Evolutionary conservation across 2,113 vertebrate genomes (phyloP), one percentile per base, ranked within the genome.

Genomic region (Passer montanus): DNA sequence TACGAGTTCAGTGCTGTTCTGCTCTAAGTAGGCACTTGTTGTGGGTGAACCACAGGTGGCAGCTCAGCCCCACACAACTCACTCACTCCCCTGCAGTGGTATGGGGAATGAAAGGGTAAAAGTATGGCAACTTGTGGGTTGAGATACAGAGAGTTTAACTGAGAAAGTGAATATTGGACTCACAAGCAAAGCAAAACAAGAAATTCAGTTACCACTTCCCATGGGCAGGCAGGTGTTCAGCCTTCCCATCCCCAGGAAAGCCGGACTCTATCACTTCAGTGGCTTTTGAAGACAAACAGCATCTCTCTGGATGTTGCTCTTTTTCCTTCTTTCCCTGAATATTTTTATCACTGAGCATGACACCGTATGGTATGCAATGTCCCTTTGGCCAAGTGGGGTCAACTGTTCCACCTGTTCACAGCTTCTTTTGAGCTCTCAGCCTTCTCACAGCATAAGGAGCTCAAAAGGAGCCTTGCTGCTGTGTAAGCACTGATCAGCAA

Each of bases 231-330:
- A 33, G 41, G 30, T 15, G 22, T 46, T 83, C 46, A 84, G 6
- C 26, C 37, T 62, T 10, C 15, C 20, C 28, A 47, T 6, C 15
- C 13, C 21, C 14, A 44, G 80, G 27, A 82, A 79, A 70, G 37
- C 11, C 52, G 23, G 12, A 9, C 6, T 44, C 15, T 27, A 16
- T 41, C 27, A 58, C 3, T 1, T 0, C 0, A 1, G 24, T 16
- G 31, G 16, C n/a, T 53, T 67, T 60, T 16, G 67, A 49, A 84
- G 41, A 55, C 17, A 55, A 69, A 19, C 0, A 5, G 2, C 13
- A 47, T 74, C 8, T 24, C 24, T 49, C 22, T 4, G 2, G 82
- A 89, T 1, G 1, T 62, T n/a, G 1, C 4, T 24, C 21, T 18
- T 67, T 66, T 59, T 47, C 15, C 7, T 31, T 50, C 74, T 41